phyloP scores from a whole-genome alignment of 2,797 vertebrate genomes.

The Gallinago stenura region DNA sequence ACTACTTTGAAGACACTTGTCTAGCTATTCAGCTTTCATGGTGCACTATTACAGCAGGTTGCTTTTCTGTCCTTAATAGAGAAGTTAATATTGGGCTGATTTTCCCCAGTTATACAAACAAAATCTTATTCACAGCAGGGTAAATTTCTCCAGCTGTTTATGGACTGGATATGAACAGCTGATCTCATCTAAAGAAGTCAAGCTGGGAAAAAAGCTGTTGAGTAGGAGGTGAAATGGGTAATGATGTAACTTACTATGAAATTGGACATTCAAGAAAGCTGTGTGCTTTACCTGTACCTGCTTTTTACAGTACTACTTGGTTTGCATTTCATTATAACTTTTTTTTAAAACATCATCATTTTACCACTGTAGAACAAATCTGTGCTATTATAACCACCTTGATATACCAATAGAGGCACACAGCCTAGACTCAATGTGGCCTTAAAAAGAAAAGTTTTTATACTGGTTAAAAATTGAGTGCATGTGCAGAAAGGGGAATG shows the following conservation, averaged over 20 bases:
- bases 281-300: background rate
- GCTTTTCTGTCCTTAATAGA: background rate
- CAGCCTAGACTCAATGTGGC: accelerated
- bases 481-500: background rate
- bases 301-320: background rate
- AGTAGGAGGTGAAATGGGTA: background rate
- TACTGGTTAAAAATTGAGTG: background rate
- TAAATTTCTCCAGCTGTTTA: slow-evolving; percentile 42
- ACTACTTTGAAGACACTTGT: background rate
- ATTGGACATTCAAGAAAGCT: background rate
- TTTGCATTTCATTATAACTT: background rate
- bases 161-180: slow-evolving; percentile 27
- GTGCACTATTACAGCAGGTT: background rate
- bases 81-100: background rate
- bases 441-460: background rate
- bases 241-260: background rate
- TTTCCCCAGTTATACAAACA: slow-evolving; percentile 20
- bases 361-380: background rate
- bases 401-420: background rate
- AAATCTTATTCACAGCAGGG: slow-evolving; percentile 42
- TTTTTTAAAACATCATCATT: background rate
- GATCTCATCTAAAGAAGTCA: slow-evolving; percentile 21
- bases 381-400: background rate
- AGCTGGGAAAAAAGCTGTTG: background rate
- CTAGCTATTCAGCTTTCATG: background rate